Evolutionary conservation across 1,140 invertebrate species (phyloP).

Genomic region (Hypsibius dujardini): DNA sequence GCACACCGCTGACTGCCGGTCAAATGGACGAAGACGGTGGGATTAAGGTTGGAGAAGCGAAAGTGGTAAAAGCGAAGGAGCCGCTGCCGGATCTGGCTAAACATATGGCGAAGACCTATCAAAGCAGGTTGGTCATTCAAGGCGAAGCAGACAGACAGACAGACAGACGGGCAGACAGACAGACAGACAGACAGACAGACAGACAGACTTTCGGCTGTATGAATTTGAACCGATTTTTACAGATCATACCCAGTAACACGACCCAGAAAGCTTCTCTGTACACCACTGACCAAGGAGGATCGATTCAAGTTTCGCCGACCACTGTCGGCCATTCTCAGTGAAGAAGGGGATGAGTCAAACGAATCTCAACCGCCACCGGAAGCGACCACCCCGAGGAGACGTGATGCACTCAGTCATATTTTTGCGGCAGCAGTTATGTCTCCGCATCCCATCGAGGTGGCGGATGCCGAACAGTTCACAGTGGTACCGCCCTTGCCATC

Average conservation of each 20-base stretch:
- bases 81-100: constrained; percentile 6
- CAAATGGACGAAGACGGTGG: not conserved
- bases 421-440: constrained; percentile 46
- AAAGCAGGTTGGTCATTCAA: not conserved
- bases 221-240: too few species aligned
- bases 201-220: too few species aligned
- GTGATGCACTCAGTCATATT: constrained; percentile 21
- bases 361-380: constrained; percentile 14
- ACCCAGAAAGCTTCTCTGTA: constrained; percentile 2
- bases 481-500: constrained; percentile 19
- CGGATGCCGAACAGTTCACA: constrained; percentile 17
- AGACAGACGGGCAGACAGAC: too few species aligned
- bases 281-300: constrained; percentile 13
- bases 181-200: too few species aligned
- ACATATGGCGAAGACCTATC: constrained; percentile 6
- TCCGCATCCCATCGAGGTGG: constrained; percentile 37
- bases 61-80: constrained; percentile 5
- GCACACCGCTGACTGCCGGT: not conserved
- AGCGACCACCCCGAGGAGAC: not conserved
- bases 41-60: constrained; percentile 5
- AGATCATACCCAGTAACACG: constrained; percentile 8
- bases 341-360: constrained; percentile 16
- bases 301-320: constrained; percentile 18
- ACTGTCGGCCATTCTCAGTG: constrained; percentile 20
- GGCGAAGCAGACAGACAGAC: too few species aligned